Evolutionary conservation across 2,113 vertebrate genomes (phyloP), one percentile per base, ranked within the genome.

Genomic region (Mastomys natalensis): DNA sequence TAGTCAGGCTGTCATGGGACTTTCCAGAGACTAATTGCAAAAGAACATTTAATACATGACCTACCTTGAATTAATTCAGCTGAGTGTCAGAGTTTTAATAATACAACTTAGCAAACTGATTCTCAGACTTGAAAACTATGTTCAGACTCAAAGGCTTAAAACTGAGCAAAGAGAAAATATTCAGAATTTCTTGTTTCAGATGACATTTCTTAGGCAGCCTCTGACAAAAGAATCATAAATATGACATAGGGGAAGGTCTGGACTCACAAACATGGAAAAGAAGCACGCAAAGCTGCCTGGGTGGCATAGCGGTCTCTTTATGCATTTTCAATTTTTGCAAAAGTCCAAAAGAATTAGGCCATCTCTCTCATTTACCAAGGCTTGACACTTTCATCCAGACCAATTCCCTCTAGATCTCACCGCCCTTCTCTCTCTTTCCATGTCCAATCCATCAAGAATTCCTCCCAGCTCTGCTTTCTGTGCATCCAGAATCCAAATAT

Each of bases 1-100:
- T 70, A 96, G 95, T 89, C 45, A 96, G 55, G 0, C 10, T 93
- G 87, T 62, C 87, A 77, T 64, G 72, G 94, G 89, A 76, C 70
- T 64, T 93, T 95, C 80, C 88, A 87, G 29, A 96, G 95, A 98
- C 92, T 94, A 91, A 97, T 90, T 92, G 60, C 82, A 60, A n/a
- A 1, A 26, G 76, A 45, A 95, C 76, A 87, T 76, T 95, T 92
- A 98, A 92, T 94, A 82, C 37, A 73, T 51, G 51, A 95, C 51
- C 92, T 94, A 94, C 62, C 53, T 91, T 89, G 64, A 74, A 7
- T 17, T 91, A 64, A 62, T 95, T 93, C 95, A 80, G 90, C 91
- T 96, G 77, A 81, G 51, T 92, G 0, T 60, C 86, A 60, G 3
- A 40, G 1, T n/a, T 97, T 97, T 88, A 55, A 31, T 55, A 58